phyloP scores from a whole-genome alignment of 2,113 vertebrate genomes.

The Terrapene triunguis region DNA sequence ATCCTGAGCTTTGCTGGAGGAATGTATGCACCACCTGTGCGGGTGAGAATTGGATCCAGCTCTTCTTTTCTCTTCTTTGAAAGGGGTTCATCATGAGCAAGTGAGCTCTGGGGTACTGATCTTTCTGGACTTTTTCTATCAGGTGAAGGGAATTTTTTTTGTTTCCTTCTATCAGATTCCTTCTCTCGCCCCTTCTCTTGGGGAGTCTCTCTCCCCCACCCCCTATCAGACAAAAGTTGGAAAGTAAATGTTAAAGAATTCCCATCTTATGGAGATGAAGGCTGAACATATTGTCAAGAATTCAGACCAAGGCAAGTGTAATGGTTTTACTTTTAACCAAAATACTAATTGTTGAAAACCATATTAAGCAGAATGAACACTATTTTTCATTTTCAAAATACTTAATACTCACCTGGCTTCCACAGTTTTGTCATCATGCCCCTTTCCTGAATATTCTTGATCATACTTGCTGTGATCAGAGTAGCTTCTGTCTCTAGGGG shows the following conservation, averaged over 20 bases:
- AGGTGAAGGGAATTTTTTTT: slow-evolving; percentile 84
- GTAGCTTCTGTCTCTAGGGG: slow-evolving; percentile 77
- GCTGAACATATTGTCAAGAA: not conserved
- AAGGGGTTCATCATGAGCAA: slow-evolving; percentile 75
- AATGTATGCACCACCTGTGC: slow-evolving; percentile 97
- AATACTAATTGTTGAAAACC: not conserved
- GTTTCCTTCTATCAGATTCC: slow-evolving; percentile 83
- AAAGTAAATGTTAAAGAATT: not conserved
- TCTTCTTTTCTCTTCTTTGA: slow-evolving; percentile 96
- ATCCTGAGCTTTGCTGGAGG: slow-evolving; percentile 96
- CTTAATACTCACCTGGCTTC: slow-evolving; percentile 75
- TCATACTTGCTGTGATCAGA: slow-evolving; percentile 80
- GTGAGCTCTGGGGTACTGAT: slow-evolving; percentile 50
- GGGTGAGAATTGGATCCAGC: slow-evolving; percentile 94
- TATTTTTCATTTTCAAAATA: not conserved
- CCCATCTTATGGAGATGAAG: accelerated
- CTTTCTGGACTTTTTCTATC: slow-evolving; percentile 75
- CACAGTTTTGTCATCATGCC: slow-evolving; percentile 72
- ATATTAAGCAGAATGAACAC: not conserved
- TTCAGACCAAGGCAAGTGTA: not conserved
- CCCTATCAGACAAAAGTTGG: slow-evolving; percentile 14
- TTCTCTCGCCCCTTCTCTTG: slow-evolving; percentile 78
- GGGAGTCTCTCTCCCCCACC: slow-evolving; percentile 71
- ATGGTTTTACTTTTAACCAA: not conserved
- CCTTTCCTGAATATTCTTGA: slow-evolving; percentile 78